These are phyloP conservation scores for Morpho helenor DNA, from an alignment of 2,888 invertebrate species.

Conservation along the genomic window DNA sequence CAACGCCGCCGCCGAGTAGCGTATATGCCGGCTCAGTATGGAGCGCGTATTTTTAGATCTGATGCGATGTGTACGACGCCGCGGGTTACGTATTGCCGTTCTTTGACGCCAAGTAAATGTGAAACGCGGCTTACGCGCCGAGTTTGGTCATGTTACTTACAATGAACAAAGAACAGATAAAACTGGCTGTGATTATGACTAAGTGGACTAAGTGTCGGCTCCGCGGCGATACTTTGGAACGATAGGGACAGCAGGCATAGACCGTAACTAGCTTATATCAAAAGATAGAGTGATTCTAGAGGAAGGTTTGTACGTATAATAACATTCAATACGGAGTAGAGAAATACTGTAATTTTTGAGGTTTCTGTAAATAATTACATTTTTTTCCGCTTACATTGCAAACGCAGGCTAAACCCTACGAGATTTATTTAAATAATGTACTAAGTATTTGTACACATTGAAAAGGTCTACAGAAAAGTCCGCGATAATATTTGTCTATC, in stretches of 20 bases:
- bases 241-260: not conserved
- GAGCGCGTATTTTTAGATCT: constrained; percentile 58
- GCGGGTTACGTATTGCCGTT: constrained; percentile 37
- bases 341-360: too few relatives aligned
- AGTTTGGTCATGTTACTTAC: constrained; percentile 21
- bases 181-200: constrained; percentile 16
- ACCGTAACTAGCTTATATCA: too few relatives aligned
- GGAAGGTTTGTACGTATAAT: too few relatives aligned
- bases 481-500: too few relatives aligned
- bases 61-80: constrained; percentile 60
- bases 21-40: constrained; percentile 35
- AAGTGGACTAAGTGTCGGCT: constrained; percentile 13
- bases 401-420: too few relatives aligned
- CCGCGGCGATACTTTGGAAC: constrained; percentile 2
- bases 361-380: too few relatives aligned
- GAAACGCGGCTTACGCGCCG: constrained; percentile 15
- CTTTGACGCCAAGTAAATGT: constrained; percentile 36
- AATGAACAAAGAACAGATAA: constrained; percentile 22
- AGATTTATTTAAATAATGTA: too few relatives aligned
- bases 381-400: too few relatives aligned
- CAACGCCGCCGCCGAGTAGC: constrained; percentile 56
- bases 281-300: too few relatives aligned
- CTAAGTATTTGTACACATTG: too few relatives aligned
- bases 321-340: too few relatives aligned
- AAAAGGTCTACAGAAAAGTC: too few relatives aligned